Conservation (phyloP, 2,888 invertebrate genomes). For the Drosophila yooni region DNA sequence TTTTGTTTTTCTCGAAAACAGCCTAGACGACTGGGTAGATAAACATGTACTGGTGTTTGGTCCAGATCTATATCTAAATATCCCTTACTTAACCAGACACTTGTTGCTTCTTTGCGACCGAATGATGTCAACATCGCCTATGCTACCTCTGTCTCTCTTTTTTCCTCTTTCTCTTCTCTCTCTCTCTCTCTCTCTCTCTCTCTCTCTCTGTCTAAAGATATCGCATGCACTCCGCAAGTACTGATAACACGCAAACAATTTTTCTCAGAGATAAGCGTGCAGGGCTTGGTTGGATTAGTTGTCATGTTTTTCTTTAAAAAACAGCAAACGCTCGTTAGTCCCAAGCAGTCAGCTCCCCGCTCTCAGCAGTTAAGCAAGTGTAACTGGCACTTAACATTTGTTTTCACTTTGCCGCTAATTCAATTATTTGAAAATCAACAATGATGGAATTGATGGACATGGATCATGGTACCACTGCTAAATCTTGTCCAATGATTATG, state of each 20-base stretch:
- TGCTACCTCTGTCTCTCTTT: constrained; percentile 2
- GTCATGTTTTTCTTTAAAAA: constrained; percentile 70
- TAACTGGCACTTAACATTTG: constrained; percentile 22
- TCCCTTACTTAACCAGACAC: not conserved
- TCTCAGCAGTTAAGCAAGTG: constrained; percentile 66
- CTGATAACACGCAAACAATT: constrained; percentile 57
- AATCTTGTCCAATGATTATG: constrained; percentile 83
- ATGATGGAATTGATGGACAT: constrained; percentile 42
- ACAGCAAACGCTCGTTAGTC: constrained; percentile 51
- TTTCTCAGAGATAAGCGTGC: constrained; percentile 69
- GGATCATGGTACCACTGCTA: constrained; percentile 14
- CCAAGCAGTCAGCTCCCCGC: constrained; percentile 59
- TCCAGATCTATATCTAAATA: constrained; percentile 4
- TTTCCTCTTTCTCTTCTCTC: not conserved
- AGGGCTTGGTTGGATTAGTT: constrained; percentile 58
- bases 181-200: not conserved
- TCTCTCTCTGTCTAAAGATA: constrained; percentile 23
- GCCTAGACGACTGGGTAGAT: constrained; percentile 8
- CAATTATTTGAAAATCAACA: constrained; percentile 2
- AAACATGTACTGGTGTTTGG: constrained; percentile 9
- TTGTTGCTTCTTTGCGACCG: constrained; percentile 15
- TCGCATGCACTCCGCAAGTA: constrained; percentile 29
- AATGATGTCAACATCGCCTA: constrained; percentile 13
- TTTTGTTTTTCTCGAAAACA: not conserved
- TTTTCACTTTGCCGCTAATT: constrained; percentile 12